Percentiles rank a stretch among this genome's conserved stretches.
Conservation (phyloP, 1,140 invertebrate genomes). For the Bombus sylvicola region DNA sequence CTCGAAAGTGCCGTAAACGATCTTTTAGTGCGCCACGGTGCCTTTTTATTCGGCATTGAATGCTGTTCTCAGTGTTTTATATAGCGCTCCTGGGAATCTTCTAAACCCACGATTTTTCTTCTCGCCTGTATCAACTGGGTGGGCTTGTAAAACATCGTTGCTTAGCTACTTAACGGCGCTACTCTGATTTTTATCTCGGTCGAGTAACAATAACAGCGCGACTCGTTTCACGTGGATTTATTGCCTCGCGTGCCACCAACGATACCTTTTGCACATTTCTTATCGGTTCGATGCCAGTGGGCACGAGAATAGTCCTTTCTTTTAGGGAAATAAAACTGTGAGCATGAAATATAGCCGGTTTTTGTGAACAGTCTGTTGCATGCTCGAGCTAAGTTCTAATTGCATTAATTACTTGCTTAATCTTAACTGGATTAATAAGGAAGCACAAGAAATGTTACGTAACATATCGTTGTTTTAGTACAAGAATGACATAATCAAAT, state of each 20-base stretch:
- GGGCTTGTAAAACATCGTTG: constrained; percentile 25
- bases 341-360: background rate
- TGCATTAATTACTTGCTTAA: background rate
- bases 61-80: constrained; percentile 62
- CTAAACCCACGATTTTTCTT: constrained; percentile 62
- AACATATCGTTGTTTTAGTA: too few species aligned
- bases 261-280: background rate
- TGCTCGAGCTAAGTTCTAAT: background rate
- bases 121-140: constrained; percentile 44
- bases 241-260: background rate
- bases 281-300: background rate
- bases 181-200: constrained; percentile 24
- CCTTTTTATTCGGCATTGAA: constrained; percentile 45
- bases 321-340: background rate
- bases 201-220: background rate
- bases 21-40: constrained; percentile 12
- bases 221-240: constrained; percentile 20
- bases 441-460: background rate
- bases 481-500: too few species aligned
- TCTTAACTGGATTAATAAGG: background rate
- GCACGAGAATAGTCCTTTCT: background rate
- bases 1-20: constrained; percentile 37
- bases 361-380: background rate
- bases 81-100: constrained; percentile 56
- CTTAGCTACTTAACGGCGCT: background rate